Evolutionary conservation across 2,113 vertebrate species (phyloP), one percentile per base, ranked within the genome.

Genomic region (Trogon melanurus): DNA sequence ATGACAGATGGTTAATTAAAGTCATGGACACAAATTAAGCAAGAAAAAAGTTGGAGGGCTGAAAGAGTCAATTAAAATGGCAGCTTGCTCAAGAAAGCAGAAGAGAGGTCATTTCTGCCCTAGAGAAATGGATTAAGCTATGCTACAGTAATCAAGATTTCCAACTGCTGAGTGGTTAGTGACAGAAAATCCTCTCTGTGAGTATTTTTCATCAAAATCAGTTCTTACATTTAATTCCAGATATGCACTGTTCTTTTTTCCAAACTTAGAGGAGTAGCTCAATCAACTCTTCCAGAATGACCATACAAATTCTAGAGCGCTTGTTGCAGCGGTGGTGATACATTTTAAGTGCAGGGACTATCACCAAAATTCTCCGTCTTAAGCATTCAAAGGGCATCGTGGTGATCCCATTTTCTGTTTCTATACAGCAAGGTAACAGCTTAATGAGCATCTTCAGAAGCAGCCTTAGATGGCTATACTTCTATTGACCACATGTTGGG

Each of bases 1-100:
- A 69, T 96, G 97, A 97, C 96, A 97, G 96, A 97, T 93, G 95
- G 94, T 79, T 89, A 69, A 94, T 91, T 96, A 97, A 91, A 97
- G 92, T 85, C 76, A 65, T 27, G 58, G 95, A 80, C 84, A 54
- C 62, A 92, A 72, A 95, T 94, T 92, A 97, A 95, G 41, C 36
- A 93, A 92, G 67, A 94, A 90, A 97, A 76, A 93, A 86, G 67
- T 88, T 96, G 53, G 23, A 94, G 32, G 38, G 65, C 71, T 88
- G 93, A 85, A 96, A 95, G 91, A 89, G 48, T 69, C 96, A 97
- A 96, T 95, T 94, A 88, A 97, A 94, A 95, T 90, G 96, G 91
- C 91, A 93, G 88, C 72, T 91, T 95, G 88, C 84, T 92, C 81
- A 95, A 96, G 92, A 96, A 88, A 95, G 78, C 71, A 96, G 91